Percentiles rank a stretch among this genome's conserved stretches.
Evolutionary conservation across 2,888 invertebrate genomes (phyloP).

Genomic region (Pandemis cinnamomeana): DNA sequence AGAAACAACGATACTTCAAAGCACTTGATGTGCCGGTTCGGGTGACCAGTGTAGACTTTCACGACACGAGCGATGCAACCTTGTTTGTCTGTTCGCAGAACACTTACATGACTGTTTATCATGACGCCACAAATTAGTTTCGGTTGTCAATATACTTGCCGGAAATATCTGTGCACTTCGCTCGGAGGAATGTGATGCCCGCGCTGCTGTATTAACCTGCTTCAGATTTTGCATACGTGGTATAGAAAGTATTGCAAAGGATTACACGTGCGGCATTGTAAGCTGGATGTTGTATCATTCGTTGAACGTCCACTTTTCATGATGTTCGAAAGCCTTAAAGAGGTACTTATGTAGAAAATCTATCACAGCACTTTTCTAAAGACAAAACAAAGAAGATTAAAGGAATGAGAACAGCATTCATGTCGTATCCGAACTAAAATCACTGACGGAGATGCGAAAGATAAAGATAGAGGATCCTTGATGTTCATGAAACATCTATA

Average conservation of each 20-base stretch:
- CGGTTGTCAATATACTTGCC: background rate
- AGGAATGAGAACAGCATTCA: background rate
- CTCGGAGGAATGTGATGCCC: too few species aligned
- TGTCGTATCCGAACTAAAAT: background rate
- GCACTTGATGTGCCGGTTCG: slow-evolving; percentile 4
- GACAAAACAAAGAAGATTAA: too few species aligned
- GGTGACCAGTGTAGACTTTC: slow-evolving; percentile 58
- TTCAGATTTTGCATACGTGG: too few species aligned
- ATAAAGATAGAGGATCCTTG: too few species aligned
- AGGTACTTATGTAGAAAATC: background rate
- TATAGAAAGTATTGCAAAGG: too few species aligned
- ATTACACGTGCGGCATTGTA: too few species aligned
- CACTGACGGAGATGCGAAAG: background rate
- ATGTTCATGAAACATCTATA: too few species aligned
- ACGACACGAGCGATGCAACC: slow-evolving; percentile 48
- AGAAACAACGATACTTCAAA: slow-evolving; percentile 44
- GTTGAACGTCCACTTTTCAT: too few species aligned
- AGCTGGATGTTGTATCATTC: too few species aligned
- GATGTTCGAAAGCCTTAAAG: too few species aligned
- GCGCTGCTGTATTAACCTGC: too few species aligned
- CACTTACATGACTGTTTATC: background rate
- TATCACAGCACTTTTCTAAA: background rate
- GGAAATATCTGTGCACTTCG: too few species aligned
- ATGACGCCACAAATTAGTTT: slow-evolving; percentile 1
- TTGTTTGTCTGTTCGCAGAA: slow-evolving; percentile 11